Percentiles rank a stretch among this genome's conserved stretches.
Conservation (phyloP, 1,140 invertebrate species). For the Himalopsyche phryganea region DNA sequence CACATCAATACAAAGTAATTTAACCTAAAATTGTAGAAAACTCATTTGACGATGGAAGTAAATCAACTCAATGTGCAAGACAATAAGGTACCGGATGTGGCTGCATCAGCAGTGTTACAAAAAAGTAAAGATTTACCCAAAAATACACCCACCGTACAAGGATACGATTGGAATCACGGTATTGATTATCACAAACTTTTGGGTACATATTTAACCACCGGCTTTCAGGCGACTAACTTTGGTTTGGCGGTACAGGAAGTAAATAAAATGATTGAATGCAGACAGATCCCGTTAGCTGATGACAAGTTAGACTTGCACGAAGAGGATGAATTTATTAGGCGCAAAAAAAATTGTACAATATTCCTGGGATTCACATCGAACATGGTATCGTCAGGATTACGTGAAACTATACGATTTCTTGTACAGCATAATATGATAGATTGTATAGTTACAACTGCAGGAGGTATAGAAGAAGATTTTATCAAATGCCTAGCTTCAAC, state of each 20-base stretch:
- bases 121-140: slow-evolving; percentile 59
- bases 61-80: slow-evolving; percentile 3
- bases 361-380: slow-evolving; percentile 99
- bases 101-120: slow-evolving; percentile 64
- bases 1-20: too few relatives aligned
- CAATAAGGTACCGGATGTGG: slow-evolving; percentile 49
- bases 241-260: slow-evolving; percentile 88
- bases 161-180: slow-evolving; percentile 93
- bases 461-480: slow-evolving; percentile 97
- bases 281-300: slow-evolving; percentile 60
- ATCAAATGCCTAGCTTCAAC: slow-evolving; percentile 98
- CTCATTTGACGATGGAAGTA: not conserved
- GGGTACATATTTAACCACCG: slow-evolving; percentile 73
- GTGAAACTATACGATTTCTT: slow-evolving; percentile 75
- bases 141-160: slow-evolving; percentile 63
- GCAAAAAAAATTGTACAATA: slow-evolving; percentile 85
- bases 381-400: slow-evolving; percentile 90
- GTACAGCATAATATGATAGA: slow-evolving; percentile 64
- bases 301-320: slow-evolving; percentile 66
- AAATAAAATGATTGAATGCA: slow-evolving; percentile 82
- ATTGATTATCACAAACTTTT: slow-evolving; percentile 85
- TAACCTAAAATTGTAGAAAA: not conserved
- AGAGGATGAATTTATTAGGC: slow-evolving; percentile 75
- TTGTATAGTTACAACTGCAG: slow-evolving; percentile 95
- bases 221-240: slow-evolving; percentile 97